phyloP scores from a whole-genome alignment of 2,113 vertebrate genomes.

The Sorex fumeus region DNA sequence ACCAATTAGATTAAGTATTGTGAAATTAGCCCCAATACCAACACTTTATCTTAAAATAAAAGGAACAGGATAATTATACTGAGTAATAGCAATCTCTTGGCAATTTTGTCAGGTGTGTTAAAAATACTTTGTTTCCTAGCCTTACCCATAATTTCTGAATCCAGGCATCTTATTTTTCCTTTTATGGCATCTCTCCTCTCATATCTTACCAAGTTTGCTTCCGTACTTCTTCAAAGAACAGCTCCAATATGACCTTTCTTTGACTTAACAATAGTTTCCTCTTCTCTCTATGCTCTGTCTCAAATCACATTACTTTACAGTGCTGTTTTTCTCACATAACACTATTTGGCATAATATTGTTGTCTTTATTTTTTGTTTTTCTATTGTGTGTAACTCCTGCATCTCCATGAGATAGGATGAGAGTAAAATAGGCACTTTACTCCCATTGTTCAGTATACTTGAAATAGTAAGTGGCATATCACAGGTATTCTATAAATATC shows the following conservation, averaged over 20 bases:
- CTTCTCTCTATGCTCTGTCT: neutral
- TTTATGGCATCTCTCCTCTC: neutral
- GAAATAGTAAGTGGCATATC: too few relatives aligned
- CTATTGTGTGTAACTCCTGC: neutral
- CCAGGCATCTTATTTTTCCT: neutral
- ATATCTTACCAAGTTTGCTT: neutral
- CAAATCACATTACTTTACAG: neutral
- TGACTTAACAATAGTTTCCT: neutral
- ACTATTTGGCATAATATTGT: neutral
- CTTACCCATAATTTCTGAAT: neutral
- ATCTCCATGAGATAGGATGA: neutral
- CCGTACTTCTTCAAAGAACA: neutral
- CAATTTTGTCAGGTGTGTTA: constrained; percentile 5
- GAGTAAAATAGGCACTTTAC: neutral
- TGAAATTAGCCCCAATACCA: constrained; percentile 6
- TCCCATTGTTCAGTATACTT: neutral
- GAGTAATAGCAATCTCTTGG: neutral
- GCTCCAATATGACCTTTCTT: neutral
- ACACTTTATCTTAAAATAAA: constrained; percentile 32
- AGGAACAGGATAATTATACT: neutral
- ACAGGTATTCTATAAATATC: constrained; percentile 16
- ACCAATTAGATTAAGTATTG: neutral
- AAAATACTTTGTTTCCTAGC: neutral
- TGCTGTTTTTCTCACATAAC: neutral
- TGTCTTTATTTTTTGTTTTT: neutral